Evolutionary conservation across 2,113 vertebrate genomes (phyloP).

Genomic region (Geococcyx californianus): DNA sequence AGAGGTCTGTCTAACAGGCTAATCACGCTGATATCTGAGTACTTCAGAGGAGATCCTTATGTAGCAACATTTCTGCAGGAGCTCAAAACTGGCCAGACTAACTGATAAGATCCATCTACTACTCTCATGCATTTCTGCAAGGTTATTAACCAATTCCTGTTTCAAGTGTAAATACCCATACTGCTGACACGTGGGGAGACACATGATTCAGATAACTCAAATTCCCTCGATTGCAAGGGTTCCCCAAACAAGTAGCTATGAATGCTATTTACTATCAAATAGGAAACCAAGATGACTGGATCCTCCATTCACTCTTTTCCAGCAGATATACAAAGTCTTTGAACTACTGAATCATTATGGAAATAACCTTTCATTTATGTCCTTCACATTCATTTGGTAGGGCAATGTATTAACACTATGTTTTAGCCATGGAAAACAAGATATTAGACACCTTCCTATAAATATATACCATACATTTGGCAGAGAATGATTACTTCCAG

Average conservation of each 20-base stretch:
- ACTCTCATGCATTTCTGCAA: neutral
- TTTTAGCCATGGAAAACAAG: neutral
- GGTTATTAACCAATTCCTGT: slow-evolving; percentile 8
- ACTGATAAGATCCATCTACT: neutral
- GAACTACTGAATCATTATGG: neutral
- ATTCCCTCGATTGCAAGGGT: neutral
- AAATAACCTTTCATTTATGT: neutral
- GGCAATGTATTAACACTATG: neutral
- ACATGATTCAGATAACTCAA: neutral
- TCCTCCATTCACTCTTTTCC: neutral
- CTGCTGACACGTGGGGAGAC: neutral
- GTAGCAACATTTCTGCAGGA: neutral
- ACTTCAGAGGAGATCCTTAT: neutral
- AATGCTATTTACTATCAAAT: neutral
- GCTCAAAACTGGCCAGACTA: neutral
- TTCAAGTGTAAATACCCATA: neutral
- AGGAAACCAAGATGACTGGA: neutral
- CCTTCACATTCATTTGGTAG: neutral
- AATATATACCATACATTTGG: neutral
- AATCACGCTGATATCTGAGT: slow-evolving; percentile 3
- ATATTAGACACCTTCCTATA: neutral
- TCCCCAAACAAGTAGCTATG: neutral
- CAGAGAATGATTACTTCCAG: neutral
- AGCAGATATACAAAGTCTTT: neutral
- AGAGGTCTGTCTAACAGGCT: slow-evolving; percentile 13